phyloP scores from a whole-genome alignment of 2,113 vertebrate species.

The Empidonax traillii region DNA sequence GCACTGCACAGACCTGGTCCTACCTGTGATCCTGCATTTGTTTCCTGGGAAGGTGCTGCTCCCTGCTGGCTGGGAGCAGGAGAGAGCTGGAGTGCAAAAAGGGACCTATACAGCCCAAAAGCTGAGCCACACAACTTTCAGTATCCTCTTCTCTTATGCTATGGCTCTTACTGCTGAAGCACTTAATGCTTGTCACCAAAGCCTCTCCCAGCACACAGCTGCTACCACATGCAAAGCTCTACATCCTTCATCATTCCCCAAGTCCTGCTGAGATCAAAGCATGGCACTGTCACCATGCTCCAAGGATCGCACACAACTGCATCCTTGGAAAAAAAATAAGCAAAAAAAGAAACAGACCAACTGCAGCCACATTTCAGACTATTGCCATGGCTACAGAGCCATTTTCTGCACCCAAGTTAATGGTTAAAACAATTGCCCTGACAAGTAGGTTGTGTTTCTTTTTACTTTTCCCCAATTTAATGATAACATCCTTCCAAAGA shows the following conservation, averaged over 20 bases:
- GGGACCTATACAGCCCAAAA: background rate
- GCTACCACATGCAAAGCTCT: background rate
- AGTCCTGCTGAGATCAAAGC: background rate
- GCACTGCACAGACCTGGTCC: background rate
- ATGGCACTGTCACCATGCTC: background rate
- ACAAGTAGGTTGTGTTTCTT: background rate
- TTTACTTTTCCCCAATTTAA: background rate
- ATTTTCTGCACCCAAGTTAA: background rate
- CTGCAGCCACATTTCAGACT: background rate
- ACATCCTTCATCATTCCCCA: background rate
- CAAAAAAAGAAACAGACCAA: background rate
- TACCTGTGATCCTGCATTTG: rapidly evolving
- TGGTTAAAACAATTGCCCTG: background rate
- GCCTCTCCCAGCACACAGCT: background rate
- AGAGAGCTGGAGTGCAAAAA: background rate
- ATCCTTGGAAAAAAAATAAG: rapidly evolving
- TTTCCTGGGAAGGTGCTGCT: constrained; percentile 17
- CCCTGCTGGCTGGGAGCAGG: constrained; percentile 47
- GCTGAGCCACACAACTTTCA: rapidly evolving
- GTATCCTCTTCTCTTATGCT: background rate
- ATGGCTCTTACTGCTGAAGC: background rate
- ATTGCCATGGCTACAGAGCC: background rate
- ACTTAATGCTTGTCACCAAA: background rate
- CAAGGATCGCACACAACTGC: rapidly evolving
- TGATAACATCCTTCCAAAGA: background rate